Percentiles rank a stretch among this genome's conserved stretches.
Conservation (phyloP, 2,888 invertebrate genomes). For the Rotaria macrura region DNA sequence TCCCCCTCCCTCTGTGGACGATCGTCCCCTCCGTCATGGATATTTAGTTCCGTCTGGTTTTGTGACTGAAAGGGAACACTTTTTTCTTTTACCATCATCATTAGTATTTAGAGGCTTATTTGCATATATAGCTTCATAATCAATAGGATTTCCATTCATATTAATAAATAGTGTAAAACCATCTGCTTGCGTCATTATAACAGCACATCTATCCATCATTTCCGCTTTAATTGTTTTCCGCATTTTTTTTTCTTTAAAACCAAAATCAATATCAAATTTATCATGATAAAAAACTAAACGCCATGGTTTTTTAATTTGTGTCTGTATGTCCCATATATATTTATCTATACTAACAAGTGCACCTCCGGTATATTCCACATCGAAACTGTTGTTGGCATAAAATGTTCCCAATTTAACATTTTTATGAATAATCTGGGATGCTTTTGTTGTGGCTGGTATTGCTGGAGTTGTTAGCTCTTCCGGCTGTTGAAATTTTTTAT, state of each 20-base stretch:
- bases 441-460: neutral
- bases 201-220: slow-evolving; percentile 9
- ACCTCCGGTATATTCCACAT: neutral
- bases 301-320: neutral
- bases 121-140: neutral
- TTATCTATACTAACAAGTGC: neutral
- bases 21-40: no score
- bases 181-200: neutral
- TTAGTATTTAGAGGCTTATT: neutral
- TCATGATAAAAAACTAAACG: slow-evolving; percentile 10
- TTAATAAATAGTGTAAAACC: neutral
- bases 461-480: neutral
- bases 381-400: neutral
- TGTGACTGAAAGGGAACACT: no score
- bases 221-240: slow-evolving; percentile 1
- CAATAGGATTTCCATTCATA: neutral
- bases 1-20: no score
- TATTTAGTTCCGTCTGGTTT: no score
- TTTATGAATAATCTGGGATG: neutral
- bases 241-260: neutral
- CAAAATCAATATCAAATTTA: slow-evolving; percentile 21
- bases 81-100: neutral
- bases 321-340: neutral
- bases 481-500: neutral
- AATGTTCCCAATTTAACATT: slow-evolving; percentile 13